phyloP scores from a whole-genome alignment of 30 jellyfish, hydroid and myxozoan species.

The Hydractinia symbiolongicarpus region DNA sequence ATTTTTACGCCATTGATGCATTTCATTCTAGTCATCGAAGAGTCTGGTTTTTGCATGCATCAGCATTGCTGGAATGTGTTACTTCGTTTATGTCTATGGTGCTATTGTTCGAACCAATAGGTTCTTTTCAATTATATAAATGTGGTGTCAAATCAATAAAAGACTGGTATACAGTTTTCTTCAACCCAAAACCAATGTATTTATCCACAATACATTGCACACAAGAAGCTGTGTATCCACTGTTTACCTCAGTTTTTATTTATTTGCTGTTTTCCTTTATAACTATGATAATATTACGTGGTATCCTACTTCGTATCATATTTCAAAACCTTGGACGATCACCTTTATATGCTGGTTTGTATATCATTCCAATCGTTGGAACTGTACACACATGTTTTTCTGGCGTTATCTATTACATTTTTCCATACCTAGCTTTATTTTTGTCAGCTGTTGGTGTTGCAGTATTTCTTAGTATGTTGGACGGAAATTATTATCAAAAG shows the following conservation, averaged over 20 bases:
- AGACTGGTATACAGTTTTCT: slow-evolving; percentile 91
- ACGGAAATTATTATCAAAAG: background rate
- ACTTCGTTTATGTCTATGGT: slow-evolving; percentile 40
- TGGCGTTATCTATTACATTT: slow-evolving; percentile 68
- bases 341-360: slow-evolving; percentile 67
- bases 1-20: slow-evolving; percentile 51
- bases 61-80: slow-evolving; percentile 47
- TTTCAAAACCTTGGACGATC: slow-evolving; percentile 38
- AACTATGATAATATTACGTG: slow-evolving; percentile 43
- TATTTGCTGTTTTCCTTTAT: slow-evolving; percentile 48
- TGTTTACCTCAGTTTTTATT: slow-evolving; percentile 50
- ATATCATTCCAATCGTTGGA: slow-evolving; percentile 66
- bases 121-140: slow-evolving; percentile 36
- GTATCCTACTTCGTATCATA: slow-evolving; percentile 16
- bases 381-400: slow-evolving; percentile 71
- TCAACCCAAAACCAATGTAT: slow-evolving; percentile 63
- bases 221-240: slow-evolving; percentile 91
- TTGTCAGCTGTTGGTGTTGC: slow-evolving; percentile 81
- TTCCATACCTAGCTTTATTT: slow-evolving; percentile 52
- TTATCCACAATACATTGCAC: slow-evolving; percentile 51
- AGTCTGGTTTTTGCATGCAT: slow-evolving; percentile 38
- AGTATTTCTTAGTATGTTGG: slow-evolving; percentile 38
- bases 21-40: slow-evolving; percentile 41
- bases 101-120: slow-evolving; percentile 62
- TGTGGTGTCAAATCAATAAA: slow-evolving; percentile 56